These are phyloP conservation scores for Drosophila murphyi DNA, from an alignment of 1,140 invertebrate genomes.

Conservation along the genomic window DNA sequence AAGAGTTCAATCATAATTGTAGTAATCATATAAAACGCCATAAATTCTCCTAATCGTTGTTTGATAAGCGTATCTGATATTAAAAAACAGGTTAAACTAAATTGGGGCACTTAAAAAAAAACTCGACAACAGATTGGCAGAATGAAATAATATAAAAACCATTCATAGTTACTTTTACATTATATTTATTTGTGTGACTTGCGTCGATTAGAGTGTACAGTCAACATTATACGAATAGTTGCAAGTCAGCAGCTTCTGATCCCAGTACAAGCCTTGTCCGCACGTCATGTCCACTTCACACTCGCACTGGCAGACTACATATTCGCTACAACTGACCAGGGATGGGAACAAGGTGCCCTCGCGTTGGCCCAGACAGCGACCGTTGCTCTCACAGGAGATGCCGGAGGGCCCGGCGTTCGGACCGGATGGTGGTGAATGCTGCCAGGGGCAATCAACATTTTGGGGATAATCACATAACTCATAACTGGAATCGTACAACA, in stretches of 20 bases:
- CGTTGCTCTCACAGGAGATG: constrained; percentile 58
- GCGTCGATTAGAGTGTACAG: constrained; percentile 38
- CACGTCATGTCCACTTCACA: constrained; percentile 63
- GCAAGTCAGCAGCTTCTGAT: constrained; percentile 18
- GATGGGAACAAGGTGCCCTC: constrained; percentile 51
- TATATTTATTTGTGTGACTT: constrained; percentile 10
- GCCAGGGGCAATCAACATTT: constrained; percentile 48
- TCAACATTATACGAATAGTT: constrained; percentile 37
- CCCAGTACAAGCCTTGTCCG: constrained; percentile 45
- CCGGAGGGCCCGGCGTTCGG: constrained; percentile 64
- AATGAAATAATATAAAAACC: too few relatives aligned
- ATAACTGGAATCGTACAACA: constrained; percentile 26
- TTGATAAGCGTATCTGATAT: too few relatives aligned
- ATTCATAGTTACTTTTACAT: neutral
- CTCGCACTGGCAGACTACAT: constrained; percentile 62
- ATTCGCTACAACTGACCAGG: constrained; percentile 43
- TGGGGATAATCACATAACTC: constrained; percentile 51
- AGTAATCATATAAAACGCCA: too few relatives aligned
- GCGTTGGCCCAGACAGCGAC: constrained; percentile 38
- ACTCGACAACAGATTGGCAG: too few relatives aligned
- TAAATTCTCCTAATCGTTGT: too few relatives aligned
- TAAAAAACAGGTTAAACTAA: too few relatives aligned
- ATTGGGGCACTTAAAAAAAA: too few relatives aligned
- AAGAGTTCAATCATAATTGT: too few relatives aligned
- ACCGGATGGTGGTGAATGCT: constrained; percentile 56